Base-by-base conservation (phyloP, 2,113 vertebrate species). In the Semnornis frantzii region DNA sequence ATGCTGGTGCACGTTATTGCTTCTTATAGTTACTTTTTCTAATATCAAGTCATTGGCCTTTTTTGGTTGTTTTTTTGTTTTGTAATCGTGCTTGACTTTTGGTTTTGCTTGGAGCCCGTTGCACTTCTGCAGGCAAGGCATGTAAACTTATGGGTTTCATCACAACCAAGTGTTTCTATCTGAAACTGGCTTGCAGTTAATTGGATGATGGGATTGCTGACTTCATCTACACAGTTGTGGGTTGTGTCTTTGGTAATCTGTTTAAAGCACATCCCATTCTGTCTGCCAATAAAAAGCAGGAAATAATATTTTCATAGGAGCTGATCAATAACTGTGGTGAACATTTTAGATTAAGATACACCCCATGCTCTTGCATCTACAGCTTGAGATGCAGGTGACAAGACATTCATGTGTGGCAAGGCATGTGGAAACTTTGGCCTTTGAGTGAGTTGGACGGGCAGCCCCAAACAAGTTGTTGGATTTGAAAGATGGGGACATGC, bases 1-100 rank as follows among this genome's bases (percentile, higher is more conserved):
- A 23, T 1, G 3, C 21, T 1, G 4, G 8, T 73, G 63, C 8
- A 5, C 0, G 0, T 27, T 55, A 31, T 76, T 76, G n/a, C 5
- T 15, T 75, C 72, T 62, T 39, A 25, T 30, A 58, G 59, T 65
- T 86, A 44, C 10, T 59, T 89, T 87, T 30, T 50, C 48, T 37
- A 60, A 3, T 3, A 13, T 60, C 57, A 78, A 79, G 28, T 52
- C 5, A 71, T 75, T 52, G 3, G 2, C 19, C 4, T 0, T 30
- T 50, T 57, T n/a, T 52, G 23, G 50, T 37, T 27, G 28, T 37
- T 55, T 4, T 2, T 44, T 84, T 34, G 17, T 50, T 92, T 93
- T 71, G 8, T 68, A 60, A 39, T 6, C 8, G 6, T 39, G 39
- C 52, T 90, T 82, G 66, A 15, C 46, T 90, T 80, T 72, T 46